phyloP scores from a whole-genome alignment of 1,140 invertebrate species.

The Aphidius ervi region DNA sequence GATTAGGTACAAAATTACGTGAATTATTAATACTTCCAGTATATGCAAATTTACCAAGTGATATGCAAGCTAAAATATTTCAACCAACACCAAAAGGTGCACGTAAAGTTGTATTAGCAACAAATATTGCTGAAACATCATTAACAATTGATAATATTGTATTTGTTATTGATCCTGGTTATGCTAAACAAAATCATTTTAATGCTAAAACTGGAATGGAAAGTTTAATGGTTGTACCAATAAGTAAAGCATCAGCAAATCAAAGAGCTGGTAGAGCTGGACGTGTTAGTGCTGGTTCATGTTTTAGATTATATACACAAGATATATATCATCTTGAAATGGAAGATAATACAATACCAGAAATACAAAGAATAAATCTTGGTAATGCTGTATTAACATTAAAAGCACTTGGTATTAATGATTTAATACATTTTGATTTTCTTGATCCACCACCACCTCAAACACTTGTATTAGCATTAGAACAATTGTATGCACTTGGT shows the following conservation, averaged over 20 bases:
- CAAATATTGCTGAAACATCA: conserved; percentile 99
- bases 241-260: conserved; percentile 96
- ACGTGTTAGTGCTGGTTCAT: conserved; percentile 92
- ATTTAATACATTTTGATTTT: conserved; percentile 98
- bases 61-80: conserved; percentile 98
- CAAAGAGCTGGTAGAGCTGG: conserved; percentile 91
- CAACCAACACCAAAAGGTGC: conserved; percentile 92
- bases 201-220: conserved; percentile 98
- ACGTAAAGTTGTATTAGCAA: conserved; percentile 94
- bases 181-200: conserved; percentile 99
- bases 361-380: conserved; percentile 97
- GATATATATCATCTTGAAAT: conserved; percentile 98
- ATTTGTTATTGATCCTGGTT: conserved; percentile 99
- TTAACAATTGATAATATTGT: conserved; percentile 99
- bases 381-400: conserved; percentile 94
- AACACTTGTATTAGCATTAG: conserved; percentile 90
- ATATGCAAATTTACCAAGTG: conserved; percentile 97
- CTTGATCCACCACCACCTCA: conserved; percentile 97
- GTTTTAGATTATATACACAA: conserved; percentile 93
- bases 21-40: conserved; percentile 94
- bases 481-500: conserved; percentile 97
- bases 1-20: conserved; percentile 87
- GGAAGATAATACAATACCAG: conserved; percentile 96
- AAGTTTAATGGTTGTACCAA: conserved; percentile 94
- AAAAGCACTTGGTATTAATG: conserved; percentile 96